A percentile compares a stretch with the other conserved stretches of the same genome.
These are phyloP conservation scores for Drosophila rellima DNA, from an alignment of 2,888 invertebrate genomes.

Conservation along the genomic window DNA sequence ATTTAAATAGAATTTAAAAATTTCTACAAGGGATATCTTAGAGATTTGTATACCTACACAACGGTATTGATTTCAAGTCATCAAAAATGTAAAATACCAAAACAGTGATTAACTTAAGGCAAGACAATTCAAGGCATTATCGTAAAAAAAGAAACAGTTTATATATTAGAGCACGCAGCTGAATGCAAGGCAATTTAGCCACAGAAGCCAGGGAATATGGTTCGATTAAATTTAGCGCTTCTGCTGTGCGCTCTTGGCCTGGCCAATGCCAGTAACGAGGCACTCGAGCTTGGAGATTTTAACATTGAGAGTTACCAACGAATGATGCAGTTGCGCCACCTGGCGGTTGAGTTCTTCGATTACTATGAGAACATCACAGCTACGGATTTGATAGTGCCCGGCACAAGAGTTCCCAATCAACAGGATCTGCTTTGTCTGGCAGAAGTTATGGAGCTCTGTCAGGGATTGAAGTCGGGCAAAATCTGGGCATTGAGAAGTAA, in stretches of 20 bases:
- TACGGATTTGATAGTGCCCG: conserved; percentile 18
- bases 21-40: no score
- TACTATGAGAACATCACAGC: conserved; percentile 46
- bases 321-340: conserved; percentile 36
- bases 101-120: neutral
- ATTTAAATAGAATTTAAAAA: no score
- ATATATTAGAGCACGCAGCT: neutral
- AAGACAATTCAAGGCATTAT: neutral
- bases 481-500: conserved; percentile 51
- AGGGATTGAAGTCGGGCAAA: conserved; percentile 17
- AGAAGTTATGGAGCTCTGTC: conserved; percentile 38
- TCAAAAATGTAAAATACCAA: neutral
- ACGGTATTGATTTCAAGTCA: no score
- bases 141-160: neutral
- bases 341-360: conserved; percentile 60
- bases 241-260: conserved; percentile 7
- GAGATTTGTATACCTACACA: no score
- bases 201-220: conserved; percentile 4
- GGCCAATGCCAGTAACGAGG: neutral
- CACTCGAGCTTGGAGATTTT: neutral
- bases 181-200: neutral
- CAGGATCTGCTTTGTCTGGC: conserved; percentile 50
- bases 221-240: conserved; percentile 1
- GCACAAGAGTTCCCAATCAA: neutral
- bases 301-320: conserved; percentile 10